A percentile compares a stretch with the other conserved stretches of the same genome.
Conservation (phyloP, 2,797 vertebrate genomes). For the Botia kubotai region DNA sequence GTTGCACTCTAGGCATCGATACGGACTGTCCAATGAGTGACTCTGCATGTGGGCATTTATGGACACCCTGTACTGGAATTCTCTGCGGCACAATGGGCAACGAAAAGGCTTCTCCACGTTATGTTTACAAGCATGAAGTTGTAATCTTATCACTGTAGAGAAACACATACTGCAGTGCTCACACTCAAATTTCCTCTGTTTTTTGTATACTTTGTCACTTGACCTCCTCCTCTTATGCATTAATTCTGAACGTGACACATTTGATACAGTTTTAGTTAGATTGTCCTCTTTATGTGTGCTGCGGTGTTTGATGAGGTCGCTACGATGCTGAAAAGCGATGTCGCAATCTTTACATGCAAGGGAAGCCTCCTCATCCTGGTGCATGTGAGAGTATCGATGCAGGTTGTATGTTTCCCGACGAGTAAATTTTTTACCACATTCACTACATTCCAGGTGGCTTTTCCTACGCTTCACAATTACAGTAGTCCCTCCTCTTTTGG, state of each 20-base stretch:
- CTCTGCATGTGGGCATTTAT: conserved; percentile 80
- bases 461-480: conserved; percentile 63
- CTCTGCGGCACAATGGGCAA: conserved; percentile 82
- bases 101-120: conserved; percentile 78
- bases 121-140: conserved; percentile 73
- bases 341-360: conserved; percentile 82
- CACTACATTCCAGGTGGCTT: conserved; percentile 73
- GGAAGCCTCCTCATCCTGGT: conserved; percentile 77
- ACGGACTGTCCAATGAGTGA: conserved; percentile 76
- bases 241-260: conserved; percentile 11
- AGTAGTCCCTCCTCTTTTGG: conserved; percentile 16
- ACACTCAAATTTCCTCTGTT: conserved; percentile 66
- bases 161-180: conserved; percentile 73
- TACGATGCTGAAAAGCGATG: conserved; percentile 81
- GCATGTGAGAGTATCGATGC: conserved; percentile 81
- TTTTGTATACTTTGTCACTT: conserved; percentile 36
- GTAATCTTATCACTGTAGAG: conserved; percentile 67
- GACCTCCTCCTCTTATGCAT: conserved; percentile 29
- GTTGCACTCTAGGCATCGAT: conserved; percentile 79
- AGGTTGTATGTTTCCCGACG: conserved; percentile 82
- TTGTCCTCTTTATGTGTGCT: conserved; percentile 71
- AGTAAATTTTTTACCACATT: conserved; percentile 79
- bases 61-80: conserved; percentile 79
- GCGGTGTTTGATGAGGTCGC: conserved; percentile 81
- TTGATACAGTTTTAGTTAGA: conserved; percentile 13